Base-by-base conservation (phyloP, 2,888 invertebrate genomes). In the Uloborus plumipes region DNA sequence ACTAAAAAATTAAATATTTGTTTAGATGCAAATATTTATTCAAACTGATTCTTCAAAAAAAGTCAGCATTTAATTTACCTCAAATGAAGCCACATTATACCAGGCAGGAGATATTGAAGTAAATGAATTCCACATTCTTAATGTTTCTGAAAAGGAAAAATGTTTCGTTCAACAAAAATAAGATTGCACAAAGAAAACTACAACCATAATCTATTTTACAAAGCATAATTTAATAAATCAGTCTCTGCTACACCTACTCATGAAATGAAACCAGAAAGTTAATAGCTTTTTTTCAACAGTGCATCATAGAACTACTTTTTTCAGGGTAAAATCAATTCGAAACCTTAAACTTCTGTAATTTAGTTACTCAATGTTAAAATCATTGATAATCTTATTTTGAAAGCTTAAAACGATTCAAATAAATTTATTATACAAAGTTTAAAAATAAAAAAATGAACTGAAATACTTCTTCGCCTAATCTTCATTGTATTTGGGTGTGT, bases 41-140 rank as follows among this genome's bases (percentile, higher is more conserved):
- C 7, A 39, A 39, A 39, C 9, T 39, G 39, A 39, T 39, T 39
- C 9, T 11, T 39, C 9, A 65, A 47, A 14, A 47, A 11, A 47
- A 16, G 13, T 14, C 3, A 18, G 0, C 13, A n/a, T 53, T 14
- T n/a, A 58, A 58, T 26, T 49, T 69, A 81, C 81, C 50, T 74
- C 69, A 58, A 72, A 26, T 15, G 70, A 67, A 47, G 61, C 18
- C 6, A 75, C 71, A 76, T 50, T 72, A 49, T 51, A 39, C 18
- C 69, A 75, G 15, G 70, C 71, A 72, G n/a, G 6, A 18, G 66
- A 53, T n/a, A 72, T 9, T 70, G 59, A 82, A 59, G 64, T 47
- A 14, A 76, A 16, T 61, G 76, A 31, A 26, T 71, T 76, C 82
- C 82, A 82, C 75, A 76, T 71, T 15, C 49, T 82, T 73, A 39